Evolutionary conservation across 2,888 invertebrate genomes (phyloP).

Genomic region (Erebia ligea): DNA sequence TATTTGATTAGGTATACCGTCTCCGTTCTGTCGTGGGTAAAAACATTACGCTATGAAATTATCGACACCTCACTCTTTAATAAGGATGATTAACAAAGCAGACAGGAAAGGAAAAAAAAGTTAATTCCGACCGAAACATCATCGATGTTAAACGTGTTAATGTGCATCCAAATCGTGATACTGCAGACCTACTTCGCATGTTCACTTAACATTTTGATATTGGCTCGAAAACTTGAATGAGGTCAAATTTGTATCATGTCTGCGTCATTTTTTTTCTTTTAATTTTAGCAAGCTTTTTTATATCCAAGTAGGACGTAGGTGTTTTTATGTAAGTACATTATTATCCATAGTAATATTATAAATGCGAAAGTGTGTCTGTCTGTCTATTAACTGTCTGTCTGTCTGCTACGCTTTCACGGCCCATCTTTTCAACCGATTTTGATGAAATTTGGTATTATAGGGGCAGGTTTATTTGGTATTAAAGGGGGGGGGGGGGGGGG

Average conservation of each 20-base stretch:
- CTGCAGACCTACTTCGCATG: conserved; percentile 28
- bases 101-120: conserved; percentile 3
- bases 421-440: too few species aligned
- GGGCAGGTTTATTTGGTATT: too few species aligned
- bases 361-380: too few species aligned
- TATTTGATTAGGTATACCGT: too few species aligned
- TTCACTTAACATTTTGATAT: conserved; percentile 11
- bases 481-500: too few species aligned
- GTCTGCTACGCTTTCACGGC: too few species aligned
- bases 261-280: not conserved
- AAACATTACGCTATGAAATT: not conserved
- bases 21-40: too few species aligned
- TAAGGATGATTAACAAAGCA: conserved; percentile 9
- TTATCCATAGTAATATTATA: too few species aligned
- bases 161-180: conserved; percentile 34
- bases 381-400: too few species aligned
- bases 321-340: too few species aligned
- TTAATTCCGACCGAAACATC: conserved; percentile 47
- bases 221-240: conserved; percentile 3
- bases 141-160: conserved; percentile 37
- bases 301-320: not conserved
- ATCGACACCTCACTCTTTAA: not conserved
- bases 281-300: not conserved
- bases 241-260: not conserved
- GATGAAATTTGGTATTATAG: too few species aligned